Evolutionary conservation across 2,888 invertebrate genomes (phyloP).

Genomic region (Lacanobia wlatinum): DNA sequence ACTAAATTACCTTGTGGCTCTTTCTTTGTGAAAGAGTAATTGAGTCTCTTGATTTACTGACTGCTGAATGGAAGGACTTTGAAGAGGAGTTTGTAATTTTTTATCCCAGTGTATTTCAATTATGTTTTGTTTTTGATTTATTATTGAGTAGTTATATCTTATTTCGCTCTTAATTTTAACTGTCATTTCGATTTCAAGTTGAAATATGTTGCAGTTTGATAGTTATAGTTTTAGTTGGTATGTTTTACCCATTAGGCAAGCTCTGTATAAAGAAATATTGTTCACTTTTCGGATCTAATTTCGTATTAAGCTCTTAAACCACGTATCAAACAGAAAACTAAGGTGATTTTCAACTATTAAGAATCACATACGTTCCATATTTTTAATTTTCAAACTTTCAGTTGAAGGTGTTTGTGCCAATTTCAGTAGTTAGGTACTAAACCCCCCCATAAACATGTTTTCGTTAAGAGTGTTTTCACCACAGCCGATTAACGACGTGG

Average conservation of each 20-base stretch:
- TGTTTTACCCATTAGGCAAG: no score
- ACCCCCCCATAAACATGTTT: constrained; percentile 47
- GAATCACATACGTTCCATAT: neutral
- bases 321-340: neutral
- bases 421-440: neutral
- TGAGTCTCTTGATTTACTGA: constrained; percentile 1
- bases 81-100: neutral
- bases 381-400: constrained; percentile 6
- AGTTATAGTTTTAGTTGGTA: no score
- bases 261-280: no score
- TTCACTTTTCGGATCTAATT: no score
- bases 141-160: no score
- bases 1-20: constrained; percentile 40
- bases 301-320: no score
- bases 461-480: constrained; percentile 30
- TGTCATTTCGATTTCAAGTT: no score
- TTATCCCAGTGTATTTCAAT: no score
- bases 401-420: constrained; percentile 42
- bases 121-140: no score
- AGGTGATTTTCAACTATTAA: neutral
- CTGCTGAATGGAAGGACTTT: neutral
- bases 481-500: constrained; percentile 35
- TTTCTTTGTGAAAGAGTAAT: constrained; percentile 18
- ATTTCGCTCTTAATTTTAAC: no score
- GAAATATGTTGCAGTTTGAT: no score